Evolutionary conservation across 2,888 invertebrate genomes (phyloP).

Genomic region (Harpalus rufipes): DNA sequence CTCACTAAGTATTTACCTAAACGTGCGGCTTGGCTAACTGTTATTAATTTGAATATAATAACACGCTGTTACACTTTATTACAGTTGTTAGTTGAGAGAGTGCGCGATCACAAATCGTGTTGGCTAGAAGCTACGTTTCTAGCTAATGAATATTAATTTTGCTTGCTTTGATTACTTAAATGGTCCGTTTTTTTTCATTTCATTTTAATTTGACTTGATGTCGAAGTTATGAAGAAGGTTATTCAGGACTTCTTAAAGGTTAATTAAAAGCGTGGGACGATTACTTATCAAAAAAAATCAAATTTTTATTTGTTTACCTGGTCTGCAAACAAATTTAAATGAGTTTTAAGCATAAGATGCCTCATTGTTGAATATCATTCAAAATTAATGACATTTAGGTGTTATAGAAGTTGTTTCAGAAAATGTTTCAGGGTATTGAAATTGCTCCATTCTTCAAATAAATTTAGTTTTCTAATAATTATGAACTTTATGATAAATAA

Average conservation of each 20-base stretch:
- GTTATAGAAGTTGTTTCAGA: too few species aligned
- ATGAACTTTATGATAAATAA: too few species aligned
- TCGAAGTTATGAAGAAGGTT: neutral
- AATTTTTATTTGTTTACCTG: too few species aligned
- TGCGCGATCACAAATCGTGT: constrained; percentile 27
- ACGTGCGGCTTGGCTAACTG: constrained; percentile 37
- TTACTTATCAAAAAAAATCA: neutral
- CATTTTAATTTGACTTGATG: neutral
- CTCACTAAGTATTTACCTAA: constrained; percentile 55
- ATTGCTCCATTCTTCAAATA: too few species aligned
- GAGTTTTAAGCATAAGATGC: too few species aligned
- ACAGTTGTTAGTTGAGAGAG: constrained; percentile 46
- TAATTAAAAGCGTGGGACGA: neutral
- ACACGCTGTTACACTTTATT: constrained; percentile 58
- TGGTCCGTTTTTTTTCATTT: constrained; percentile 18
- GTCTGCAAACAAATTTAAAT: too few species aligned
- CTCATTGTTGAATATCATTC: too few species aligned
- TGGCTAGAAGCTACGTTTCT: constrained; percentile 46
- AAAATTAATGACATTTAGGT: too few species aligned
- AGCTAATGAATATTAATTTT: constrained; percentile 58
- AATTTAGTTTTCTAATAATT: too few species aligned
- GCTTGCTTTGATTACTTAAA: constrained; percentile 49
- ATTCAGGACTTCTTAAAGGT: neutral
- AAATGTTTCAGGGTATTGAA: too few species aligned
- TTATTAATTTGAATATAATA: constrained; percentile 65